Evolutionary conservation across 1,140 invertebrate genomes (phyloP).

Genomic region (Scaptodrosophila lebanonensis): DNA sequence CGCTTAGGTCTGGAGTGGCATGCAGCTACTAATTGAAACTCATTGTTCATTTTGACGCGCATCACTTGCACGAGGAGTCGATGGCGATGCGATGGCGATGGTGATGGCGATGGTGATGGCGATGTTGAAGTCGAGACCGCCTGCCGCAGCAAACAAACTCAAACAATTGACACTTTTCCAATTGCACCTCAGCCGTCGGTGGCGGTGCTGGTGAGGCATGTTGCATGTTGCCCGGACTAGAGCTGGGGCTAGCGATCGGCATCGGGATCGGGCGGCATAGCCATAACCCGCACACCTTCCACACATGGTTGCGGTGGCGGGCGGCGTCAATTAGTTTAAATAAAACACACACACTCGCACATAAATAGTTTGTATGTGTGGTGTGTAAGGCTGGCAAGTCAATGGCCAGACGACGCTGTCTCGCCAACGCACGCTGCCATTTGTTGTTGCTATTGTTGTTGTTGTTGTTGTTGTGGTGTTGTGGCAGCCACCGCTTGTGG

Average conservation of each 20-base stretch:
- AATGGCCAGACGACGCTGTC: slow-evolving; percentile 42
- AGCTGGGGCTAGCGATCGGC: no score
- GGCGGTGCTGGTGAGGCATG: no score
- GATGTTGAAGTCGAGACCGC: slow-evolving; percentile 6
- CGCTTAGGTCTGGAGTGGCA: no score
- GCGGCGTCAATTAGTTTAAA: slow-evolving; percentile 72
- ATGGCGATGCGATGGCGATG: no score
- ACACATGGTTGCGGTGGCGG: slow-evolving; percentile 16
- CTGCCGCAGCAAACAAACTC: slow-evolving; percentile 4
- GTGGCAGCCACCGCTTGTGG: neutral
- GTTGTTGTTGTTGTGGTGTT: no score
- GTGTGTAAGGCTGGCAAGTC: slow-evolving; percentile 41
- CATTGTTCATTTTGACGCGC: slow-evolving; percentile 71
- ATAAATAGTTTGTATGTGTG: neutral
- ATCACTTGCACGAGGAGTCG: no score
- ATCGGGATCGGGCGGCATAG: neutral
- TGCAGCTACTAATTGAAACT: slow-evolving; percentile 64
- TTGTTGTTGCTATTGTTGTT: no score
- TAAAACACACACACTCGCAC: slow-evolving; percentile 43
- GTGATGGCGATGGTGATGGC: no score
- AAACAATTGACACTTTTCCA: slow-evolving; percentile 70
- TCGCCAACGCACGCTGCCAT: no score
- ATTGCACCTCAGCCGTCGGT: slow-evolving; percentile 71
- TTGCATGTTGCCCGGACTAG: no score
- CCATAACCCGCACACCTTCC: slow-evolving; percentile 55